Base-by-base conservation (phyloP, 2,888 invertebrate species). In the Zele albiditarsus region DNA sequence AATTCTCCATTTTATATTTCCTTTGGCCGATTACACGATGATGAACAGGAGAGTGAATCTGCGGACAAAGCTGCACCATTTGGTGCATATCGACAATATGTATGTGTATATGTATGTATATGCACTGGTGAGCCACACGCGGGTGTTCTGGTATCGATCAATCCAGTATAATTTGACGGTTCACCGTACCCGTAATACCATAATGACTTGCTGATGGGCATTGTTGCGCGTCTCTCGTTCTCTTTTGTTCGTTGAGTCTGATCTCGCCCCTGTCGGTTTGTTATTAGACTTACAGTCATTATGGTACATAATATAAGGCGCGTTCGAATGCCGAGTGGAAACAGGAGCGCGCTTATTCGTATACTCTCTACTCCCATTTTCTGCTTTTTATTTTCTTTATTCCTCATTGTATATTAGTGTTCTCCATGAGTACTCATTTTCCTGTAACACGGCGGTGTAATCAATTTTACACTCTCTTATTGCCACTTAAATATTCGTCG, bases 121-220 rank as follows among this genome's bases (percentile, higher is more conserved):
- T 53, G 12, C 16, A 62, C 4, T 8, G 38, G 33, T n/a, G 63
- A 31, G 28, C 27, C 62, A 63, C 72, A 74, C 70, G 66, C 53
- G 53, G 53, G 53, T 20, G 67, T 58, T 70, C 70, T 75, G 74
- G 78, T 82, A 82, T 82, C 81, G 81, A 82, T 82, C 81, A 82
- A 80, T 81, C 81, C 78, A 73, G 81, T 82, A 65, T 65, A 82
- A 82, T 81, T 82, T 82, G 82, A 82, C 79, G 81, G 81, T 81
- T 82, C 81, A 80, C 80, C 81, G 76, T 78, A 75, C 75, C 80
- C 77, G 77, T 81, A 80, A 81, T 81, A 75, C 79, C 78, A 79
- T 81, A 81, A 82, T 82, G 80, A 81, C 80, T 81, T 74, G 81
- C 79, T 82, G 82, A 82, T 82, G 82, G 81, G 79, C 80, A 82